These are phyloP conservation scores for Autographa pulchrina DNA, from an alignment of 2,888 invertebrate species.

Conservation along the genomic window DNA sequence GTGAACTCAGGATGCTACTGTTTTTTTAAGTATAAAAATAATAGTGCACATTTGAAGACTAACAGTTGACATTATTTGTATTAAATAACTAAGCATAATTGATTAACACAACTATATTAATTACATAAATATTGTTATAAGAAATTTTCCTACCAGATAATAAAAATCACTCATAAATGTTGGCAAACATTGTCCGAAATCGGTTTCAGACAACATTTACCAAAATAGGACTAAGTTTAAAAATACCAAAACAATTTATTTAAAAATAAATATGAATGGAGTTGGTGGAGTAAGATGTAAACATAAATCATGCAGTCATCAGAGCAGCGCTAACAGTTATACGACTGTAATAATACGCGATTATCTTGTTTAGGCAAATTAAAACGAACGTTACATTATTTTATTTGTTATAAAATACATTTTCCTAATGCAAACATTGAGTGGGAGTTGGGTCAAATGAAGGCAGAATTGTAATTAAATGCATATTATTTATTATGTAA, in stretches of 20 bases:
- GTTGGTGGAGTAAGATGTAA: neutral
- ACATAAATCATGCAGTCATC: slow-evolving; percentile 6
- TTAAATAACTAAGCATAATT: no score
- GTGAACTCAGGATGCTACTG: no score
- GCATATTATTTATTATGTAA: no score
- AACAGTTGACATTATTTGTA: no score
- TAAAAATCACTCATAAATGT: no score
- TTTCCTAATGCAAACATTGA: neutral
- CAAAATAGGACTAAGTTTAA: neutral
- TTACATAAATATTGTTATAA: no score
- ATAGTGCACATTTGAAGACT: no score
- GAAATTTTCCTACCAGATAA: no score
- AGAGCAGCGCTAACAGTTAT: neutral
- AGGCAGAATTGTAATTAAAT: neutral
- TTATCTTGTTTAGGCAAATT: neutral
- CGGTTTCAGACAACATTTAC: no score
- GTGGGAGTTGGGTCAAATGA: neutral
- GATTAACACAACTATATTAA: no score
- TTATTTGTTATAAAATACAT: slow-evolving; percentile 1
- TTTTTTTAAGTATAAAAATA: no score
- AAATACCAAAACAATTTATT: neutral
- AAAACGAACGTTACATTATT: slow-evolving; percentile 8
- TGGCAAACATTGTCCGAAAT: no score
- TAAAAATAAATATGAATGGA: neutral
- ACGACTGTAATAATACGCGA: slow-evolving; percentile 1